These are phyloP conservation scores for Mongoloraphidia duomilia DNA, from an alignment of 2,888 invertebrate genomes.

Conservation along the genomic window DNA sequence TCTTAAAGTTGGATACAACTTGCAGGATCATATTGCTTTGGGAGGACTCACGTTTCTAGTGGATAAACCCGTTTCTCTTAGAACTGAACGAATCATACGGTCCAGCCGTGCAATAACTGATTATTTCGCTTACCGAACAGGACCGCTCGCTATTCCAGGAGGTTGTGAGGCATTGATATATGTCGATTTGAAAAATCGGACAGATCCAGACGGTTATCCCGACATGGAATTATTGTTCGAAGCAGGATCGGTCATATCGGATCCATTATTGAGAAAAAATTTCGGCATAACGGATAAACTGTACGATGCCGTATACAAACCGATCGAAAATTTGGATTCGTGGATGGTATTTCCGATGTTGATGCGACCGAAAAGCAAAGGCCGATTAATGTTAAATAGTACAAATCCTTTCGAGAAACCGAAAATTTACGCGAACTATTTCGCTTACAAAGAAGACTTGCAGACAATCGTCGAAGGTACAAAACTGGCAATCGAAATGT, in stretches of 20 bases:
- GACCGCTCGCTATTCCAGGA: conserved; percentile 47
- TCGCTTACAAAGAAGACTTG: conserved; percentile 49
- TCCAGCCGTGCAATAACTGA: conserved; percentile 23
- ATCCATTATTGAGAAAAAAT: conserved; percentile 32
- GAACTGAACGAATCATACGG: not conserved
- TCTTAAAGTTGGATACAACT: conserved; percentile 48
- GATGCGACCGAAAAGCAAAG: conserved; percentile 59
- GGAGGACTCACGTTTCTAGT: conserved; percentile 46
- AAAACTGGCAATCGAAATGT: conserved; percentile 39
- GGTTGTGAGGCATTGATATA: conserved; percentile 54
- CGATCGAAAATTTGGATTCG: conserved; percentile 38
- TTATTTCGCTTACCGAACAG: conserved; percentile 37
- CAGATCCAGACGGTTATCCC: conserved; percentile 39
- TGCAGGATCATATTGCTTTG: conserved; percentile 56
- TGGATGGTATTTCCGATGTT: conserved; percentile 53
- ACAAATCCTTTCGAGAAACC: conserved; percentile 63
- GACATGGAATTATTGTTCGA: conserved; percentile 50
- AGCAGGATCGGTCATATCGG: conserved; percentile 34
- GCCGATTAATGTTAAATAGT: conserved; percentile 50
- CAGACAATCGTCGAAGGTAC: conserved; percentile 45
- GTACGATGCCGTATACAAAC: conserved; percentile 39
- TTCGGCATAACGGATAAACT: conserved; percentile 41
- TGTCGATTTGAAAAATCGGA: conserved; percentile 42
- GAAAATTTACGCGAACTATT: conserved; percentile 66
- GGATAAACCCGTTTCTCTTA: conserved; percentile 18